Base-by-base conservation (phyloP, 2,113 vertebrate species). In the Spheniscus mendiculus region DNA sequence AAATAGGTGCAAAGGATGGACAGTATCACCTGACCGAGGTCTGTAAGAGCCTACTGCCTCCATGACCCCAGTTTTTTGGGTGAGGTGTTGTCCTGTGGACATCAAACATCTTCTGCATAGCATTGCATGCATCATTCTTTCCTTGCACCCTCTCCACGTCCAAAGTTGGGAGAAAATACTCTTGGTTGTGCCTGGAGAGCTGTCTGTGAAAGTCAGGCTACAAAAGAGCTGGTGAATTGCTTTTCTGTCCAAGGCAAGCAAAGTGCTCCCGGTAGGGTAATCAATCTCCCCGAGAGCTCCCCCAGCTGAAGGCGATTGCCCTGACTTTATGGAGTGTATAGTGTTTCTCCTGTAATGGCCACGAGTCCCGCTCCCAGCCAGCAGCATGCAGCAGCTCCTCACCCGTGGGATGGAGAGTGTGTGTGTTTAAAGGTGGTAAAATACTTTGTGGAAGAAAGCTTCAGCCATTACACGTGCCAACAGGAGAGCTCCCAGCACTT, bases 291-390 rank as follows among this genome's bases (percentile, higher is more conserved):
- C 0, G 3, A 53, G 86, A 87, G 66, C 80, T 94, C 42, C 84
- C 65, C 50, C 42, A 62, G 93, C 77, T 21, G 7, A 74, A 62
- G 50, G 50, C 6, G 3, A 17, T 62, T 0, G 5, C 65, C 52
- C 52, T 59, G 70, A 25, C 70, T 95, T 97, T 90, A 94, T 92
- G 72, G 82, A 90, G 78, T 95, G 84, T 67, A 44, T 62, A 71
- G 66, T 25, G 78, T 73, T 63, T 85, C 52, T 87, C 85, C 56
- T 59, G 52, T 10, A 74, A 63, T 21, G 87, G 55, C 47, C 32
- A 12, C 0, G 13, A 52, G 49, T 49, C 9, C 27, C 44, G 42
- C 65, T 74, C 22, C 15, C 61, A 38, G 50, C 26, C 83, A n/a
- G 77, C 58, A 65, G 63, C 50, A 23, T 0, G 20, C 87, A 55